Percentiles rank a stretch among this genome's conserved stretches.
Conservation (phyloP, 2,113 vertebrate species). For the Pimephales promelas region DNA sequence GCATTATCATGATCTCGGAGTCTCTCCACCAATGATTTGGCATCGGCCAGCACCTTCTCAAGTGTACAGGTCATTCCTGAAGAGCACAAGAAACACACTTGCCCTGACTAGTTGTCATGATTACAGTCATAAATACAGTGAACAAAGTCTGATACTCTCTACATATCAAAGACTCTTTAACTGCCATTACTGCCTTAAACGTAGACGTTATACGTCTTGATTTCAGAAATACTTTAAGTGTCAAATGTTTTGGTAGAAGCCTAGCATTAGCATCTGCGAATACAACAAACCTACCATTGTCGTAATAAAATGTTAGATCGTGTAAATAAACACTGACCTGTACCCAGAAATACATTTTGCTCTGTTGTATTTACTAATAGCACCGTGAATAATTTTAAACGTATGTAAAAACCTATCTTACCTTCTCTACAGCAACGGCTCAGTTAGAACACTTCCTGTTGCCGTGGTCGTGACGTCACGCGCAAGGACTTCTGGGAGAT, state of each 20-base stretch:
- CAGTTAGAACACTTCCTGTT: constrained; percentile 49
- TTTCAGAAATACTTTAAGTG: background rate
- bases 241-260: constrained; percentile 9
- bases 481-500: constrained; percentile 35
- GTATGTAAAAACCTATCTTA: constrained; percentile 3
- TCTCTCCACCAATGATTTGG: constrained; percentile 91
- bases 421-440: constrained; percentile 17
- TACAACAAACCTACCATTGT: background rate
- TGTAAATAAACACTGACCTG: background rate
- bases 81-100: constrained; percentile 39
- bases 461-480: constrained; percentile 4
- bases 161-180: background rate
- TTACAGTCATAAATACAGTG: background rate
- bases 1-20: constrained; percentile 93
- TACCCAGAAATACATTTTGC: background rate
- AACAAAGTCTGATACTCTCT: background rate
- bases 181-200: background rate
- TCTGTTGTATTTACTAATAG: background rate
- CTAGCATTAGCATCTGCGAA: constrained; percentile 19
- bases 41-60: constrained; percentile 95
- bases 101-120: background rate
- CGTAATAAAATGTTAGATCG: background rate
- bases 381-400: background rate
- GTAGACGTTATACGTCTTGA: background rate
- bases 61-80: constrained; percentile 91